Conservation (phyloP, 1,140 invertebrate species). For the Cyclargus thomasi region DNA sequence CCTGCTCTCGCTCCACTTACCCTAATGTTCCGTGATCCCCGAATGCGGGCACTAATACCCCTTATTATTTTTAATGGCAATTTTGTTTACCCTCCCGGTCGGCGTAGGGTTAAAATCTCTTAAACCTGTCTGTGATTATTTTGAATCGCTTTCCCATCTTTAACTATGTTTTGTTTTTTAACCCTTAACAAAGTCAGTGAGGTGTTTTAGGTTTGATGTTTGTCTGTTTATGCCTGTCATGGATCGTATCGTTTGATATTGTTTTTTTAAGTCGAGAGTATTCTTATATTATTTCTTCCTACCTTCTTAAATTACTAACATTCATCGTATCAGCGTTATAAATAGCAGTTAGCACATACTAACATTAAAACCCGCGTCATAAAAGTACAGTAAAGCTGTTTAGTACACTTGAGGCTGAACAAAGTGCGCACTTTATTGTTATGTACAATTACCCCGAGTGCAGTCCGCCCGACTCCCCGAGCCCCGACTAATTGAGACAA, state of each 20-base stretch:
- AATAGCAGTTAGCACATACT: too few species aligned
- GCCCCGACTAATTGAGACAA: constrained; percentile 66
- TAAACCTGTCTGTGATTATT: neutral
- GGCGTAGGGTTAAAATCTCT: neutral
- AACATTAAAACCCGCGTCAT: neutral
- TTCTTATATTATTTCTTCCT: neutral
- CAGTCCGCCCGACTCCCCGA: constrained; percentile 57
- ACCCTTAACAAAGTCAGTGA: too few species aligned
- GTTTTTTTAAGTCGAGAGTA: neutral
- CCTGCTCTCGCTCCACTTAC: neutral
- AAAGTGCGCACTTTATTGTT: constrained; percentile 24
- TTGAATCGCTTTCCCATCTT: neutral
- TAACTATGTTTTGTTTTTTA: neutral
- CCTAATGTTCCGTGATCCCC: neutral
- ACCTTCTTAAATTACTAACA: too few species aligned
- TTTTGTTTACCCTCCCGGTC: neutral
- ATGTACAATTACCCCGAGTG: neutral
- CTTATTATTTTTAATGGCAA: constrained; percentile 3
- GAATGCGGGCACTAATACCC: neutral
- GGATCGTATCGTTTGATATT: too few species aligned
- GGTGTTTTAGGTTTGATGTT: neutral
- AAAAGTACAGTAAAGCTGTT: neutral
- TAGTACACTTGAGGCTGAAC: constrained; percentile 25
- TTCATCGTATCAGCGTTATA: neutral
- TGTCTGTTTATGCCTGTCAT: neutral